A percentile compares a stretch with the other conserved stretches of the same genome.
Conservation (phyloP, 2,113 vertebrate genomes). For the Lathamus discolor region DNA sequence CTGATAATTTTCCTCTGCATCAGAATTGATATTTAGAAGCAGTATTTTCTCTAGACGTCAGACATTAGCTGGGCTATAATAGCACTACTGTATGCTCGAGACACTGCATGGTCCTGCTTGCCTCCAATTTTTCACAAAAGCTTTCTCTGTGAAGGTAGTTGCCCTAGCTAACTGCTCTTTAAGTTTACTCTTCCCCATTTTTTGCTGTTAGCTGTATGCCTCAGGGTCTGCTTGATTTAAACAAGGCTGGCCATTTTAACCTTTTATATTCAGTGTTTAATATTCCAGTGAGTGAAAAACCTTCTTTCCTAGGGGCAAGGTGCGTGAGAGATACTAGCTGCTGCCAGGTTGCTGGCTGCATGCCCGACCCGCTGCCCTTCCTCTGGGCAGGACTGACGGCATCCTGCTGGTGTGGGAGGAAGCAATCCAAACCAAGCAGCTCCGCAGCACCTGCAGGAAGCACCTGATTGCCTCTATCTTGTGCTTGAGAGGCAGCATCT, state of each 20-base stretch:
- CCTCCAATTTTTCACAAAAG: neutral
- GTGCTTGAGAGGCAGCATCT: neutral
- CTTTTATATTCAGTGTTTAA: neutral
- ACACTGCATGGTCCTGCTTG: neutral
- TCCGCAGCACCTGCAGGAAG: neutral
- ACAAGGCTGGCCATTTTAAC: neutral
- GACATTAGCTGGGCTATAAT: neutral
- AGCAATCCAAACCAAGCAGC: neutral
- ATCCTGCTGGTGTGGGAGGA: neutral
- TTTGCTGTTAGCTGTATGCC: neutral
- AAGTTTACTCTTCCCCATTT: neutral
- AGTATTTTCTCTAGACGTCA: neutral
- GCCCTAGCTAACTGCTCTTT: neutral
- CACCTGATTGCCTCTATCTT: conserved; percentile 2
- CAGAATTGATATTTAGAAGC: neutral
- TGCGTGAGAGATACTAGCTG: neutral
- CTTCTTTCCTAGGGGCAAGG: neutral
- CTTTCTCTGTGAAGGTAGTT: neutral
- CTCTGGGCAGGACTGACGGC: neutral
- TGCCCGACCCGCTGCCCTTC: neutral
- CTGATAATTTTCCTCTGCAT: neutral
- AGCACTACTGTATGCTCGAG: neutral
- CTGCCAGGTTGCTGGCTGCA: neutral
- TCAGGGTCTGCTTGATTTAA: neutral
- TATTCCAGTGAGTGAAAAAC: neutral